Percentiles rank a stretch among this genome's conserved stretches.
These are phyloP conservation scores for Odontesthes bonariensis DNA, from an alignment of 2,113 vertebrate genomes.

Conservation along the genomic window DNA sequence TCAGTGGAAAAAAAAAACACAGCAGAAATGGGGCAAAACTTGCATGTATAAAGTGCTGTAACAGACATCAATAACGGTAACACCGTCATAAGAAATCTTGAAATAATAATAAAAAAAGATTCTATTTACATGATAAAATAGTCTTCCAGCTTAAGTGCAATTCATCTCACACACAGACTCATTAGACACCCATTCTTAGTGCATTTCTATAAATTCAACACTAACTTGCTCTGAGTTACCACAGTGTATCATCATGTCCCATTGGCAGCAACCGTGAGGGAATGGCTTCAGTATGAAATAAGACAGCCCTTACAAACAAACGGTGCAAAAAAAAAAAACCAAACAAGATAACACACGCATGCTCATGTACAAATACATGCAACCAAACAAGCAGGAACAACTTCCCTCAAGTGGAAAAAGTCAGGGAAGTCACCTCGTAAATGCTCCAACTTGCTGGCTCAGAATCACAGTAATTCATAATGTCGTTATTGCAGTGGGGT, in stretches of 20 bases:
- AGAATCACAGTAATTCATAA: conserved; percentile 34
- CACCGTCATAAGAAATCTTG: conserved; percentile 24
- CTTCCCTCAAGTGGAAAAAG: neutral
- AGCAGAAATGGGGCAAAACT: conserved; percentile 30
- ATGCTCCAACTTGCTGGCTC: conserved; percentile 46
- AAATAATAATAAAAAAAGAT: conserved; percentile 52
- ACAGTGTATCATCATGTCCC: conserved; percentile 49
- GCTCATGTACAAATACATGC: neutral
- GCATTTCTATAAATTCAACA: conserved; percentile 7
- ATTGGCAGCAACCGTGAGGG: conserved; percentile 15
- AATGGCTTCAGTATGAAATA: conserved; percentile 28
- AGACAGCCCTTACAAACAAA: conserved; percentile 45
- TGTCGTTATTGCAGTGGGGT: neutral
- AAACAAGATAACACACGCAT: conserved; percentile 9
- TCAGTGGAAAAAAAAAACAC: conserved; percentile 57
- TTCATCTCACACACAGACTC: conserved; percentile 15
- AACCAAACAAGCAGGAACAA: conserved; percentile 8
- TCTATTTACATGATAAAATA: conserved; percentile 54
- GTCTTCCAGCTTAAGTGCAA: conserved; percentile 19
- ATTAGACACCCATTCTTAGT: conserved; percentile 12
- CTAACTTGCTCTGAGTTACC: conserved; percentile 16
- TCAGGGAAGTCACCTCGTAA: conserved; percentile 28
- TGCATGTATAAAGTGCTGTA: conserved; percentile 76
- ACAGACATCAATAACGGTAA: conserved; percentile 28
- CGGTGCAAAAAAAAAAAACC: conserved; percentile 40